Base-by-base conservation (phyloP, 2,113 vertebrate species). In the Terrapene triunguis region DNA sequence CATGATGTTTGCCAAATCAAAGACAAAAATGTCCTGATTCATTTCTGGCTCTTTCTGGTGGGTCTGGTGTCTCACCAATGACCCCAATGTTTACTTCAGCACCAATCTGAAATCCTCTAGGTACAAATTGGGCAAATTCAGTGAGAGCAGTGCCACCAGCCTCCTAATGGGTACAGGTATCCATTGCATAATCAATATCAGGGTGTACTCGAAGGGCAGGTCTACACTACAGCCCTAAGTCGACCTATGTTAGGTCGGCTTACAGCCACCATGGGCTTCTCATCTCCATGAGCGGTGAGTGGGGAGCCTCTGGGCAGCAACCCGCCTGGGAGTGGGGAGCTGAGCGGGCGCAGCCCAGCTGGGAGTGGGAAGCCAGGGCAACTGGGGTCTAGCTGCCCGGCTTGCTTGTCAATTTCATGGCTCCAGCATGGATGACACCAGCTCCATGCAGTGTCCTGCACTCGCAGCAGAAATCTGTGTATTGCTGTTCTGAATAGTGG, bases 401-500 rank as follows among this genome's bases (percentile, higher is more conserved):
- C 19, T 53, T 53, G 51, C 17, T 53, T 53, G 51, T 53, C 51
- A 53, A 8, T 53, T 53, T 53, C 51, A 53, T 19, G 19, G 19
- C 51, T 19, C 51, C 19, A 53, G 51, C 51, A 21, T 19, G 32
- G 62, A 35, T 65, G 32, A 8, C n/a, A 65, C 8, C 62, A 65
- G 14, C 55, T 78, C 10, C 83, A 82, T 76, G 82, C 44, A 12
- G 48, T 21, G 38, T 54, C 2, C 12, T 62, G 88, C 14, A 8
- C 25, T 74, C 38, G 2, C 53, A 83, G 38, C 10, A 55, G 62
- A 76, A 48, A 83, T 13, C 57, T n/a, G 65, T 69, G 38, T 50
- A 4, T 38, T 0, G 0, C 6, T 1, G 0, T 5, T 10, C 79
- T 51, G 50, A 29, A 3, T 11, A 53, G 35, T 21, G n/a, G 51